Evolutionary conservation across 1,140 invertebrate genomes (phyloP).

Genomic region (Brachionus sp.): DNA sequence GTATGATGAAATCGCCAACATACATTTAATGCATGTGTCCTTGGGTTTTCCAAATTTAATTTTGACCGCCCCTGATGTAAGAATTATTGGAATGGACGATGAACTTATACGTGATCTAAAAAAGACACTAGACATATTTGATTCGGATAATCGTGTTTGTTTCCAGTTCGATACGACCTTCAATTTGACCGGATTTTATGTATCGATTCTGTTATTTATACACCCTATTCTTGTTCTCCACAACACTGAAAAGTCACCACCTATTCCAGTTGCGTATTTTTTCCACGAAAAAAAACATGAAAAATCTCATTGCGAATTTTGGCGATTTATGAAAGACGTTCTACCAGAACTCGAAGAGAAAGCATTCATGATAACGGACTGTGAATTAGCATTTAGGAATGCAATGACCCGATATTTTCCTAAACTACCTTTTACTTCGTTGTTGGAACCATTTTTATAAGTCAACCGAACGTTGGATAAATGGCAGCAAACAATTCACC

Average conservation of each 20-base stretch:
- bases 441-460: background rate
- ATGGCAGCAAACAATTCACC: background rate
- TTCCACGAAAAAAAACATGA: background rate
- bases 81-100: slow-evolving; percentile 6
- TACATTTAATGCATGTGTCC: background rate
- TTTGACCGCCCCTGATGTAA: background rate
- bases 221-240: background rate
- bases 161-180: too few species aligned
- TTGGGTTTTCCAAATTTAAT: background rate
- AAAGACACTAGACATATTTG: background rate
- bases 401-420: slow-evolving; percentile 9
- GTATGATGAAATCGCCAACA: background rate
- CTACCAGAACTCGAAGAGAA: background rate
- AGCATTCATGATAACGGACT: background rate
- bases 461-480: background rate
- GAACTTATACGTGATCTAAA: background rate
- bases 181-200: background rate
- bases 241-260: background rate
- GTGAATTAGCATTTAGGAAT: background rate
- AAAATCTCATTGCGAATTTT: slow-evolving; percentile 2
- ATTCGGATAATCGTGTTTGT: slow-evolving; percentile 7
- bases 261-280: background rate
- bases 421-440: background rate
- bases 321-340: slow-evolving; percentile 1
- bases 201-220: slow-evolving; percentile 16